phyloP scores from a whole-genome alignment of 2,888 invertebrate genomes.

The Pseudanteris insignis region DNA sequence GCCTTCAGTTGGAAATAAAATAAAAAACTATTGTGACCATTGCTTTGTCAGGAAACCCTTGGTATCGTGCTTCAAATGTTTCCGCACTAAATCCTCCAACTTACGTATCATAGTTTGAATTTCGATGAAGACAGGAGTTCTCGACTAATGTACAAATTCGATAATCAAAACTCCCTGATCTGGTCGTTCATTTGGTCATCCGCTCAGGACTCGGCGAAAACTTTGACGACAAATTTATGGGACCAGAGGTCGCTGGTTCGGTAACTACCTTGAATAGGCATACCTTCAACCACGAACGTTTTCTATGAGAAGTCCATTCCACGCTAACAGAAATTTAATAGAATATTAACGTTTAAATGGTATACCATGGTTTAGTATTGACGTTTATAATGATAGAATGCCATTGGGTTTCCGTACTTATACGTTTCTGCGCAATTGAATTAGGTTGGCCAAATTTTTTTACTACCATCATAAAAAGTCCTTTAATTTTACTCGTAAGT shows the following conservation, averaged over 20 bases:
- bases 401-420: no score
- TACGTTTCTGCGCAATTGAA: no score
- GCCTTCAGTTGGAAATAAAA: conserved; percentile 37
- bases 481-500: no score
- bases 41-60: conserved; percentile 34
- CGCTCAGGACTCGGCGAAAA: neutral
- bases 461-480: no score
- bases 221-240: conserved; percentile 3
- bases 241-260: neutral
- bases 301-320: no score
- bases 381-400: no score
- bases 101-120: conserved; percentile 26
- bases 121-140: conserved; percentile 22
- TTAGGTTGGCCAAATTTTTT: no score
- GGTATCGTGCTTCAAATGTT: conserved; percentile 29
- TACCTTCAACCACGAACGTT: no score
- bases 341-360: no score
- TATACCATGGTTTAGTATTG: no score
- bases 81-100: conserved; percentile 6
- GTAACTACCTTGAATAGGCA: no score
- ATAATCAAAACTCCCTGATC: conserved; percentile 16
- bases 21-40: conserved; percentile 30
- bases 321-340: no score
- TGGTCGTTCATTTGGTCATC: conserved; percentile 18
- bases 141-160: conserved; percentile 35